Base-by-base conservation (phyloP, 2,888 invertebrate genomes). In the Scrobipalpa costella region DNA sequence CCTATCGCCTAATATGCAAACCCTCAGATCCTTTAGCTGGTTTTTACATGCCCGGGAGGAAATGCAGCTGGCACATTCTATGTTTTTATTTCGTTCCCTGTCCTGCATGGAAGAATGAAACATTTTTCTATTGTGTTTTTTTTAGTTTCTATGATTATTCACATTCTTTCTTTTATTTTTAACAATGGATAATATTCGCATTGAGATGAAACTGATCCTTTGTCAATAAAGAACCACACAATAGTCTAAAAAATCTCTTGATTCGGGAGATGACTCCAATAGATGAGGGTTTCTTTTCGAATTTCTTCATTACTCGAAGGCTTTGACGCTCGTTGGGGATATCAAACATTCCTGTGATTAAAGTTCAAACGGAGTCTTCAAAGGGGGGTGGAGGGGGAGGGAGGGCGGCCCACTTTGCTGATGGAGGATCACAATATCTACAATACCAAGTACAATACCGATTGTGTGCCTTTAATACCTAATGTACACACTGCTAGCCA, bases 351-450 rank as follows among this genome's bases (percentile, higher is more conserved):
- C 21, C 19, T 47, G 49, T 49, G 67, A 64, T 57, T 63, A 44
- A 60, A 66, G 59, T 19, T 63, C 64, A 58, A 66, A 65, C 63
- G 47, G 57, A 61, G 60, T 49, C 62, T 59, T 11, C 15, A n/a
- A 17, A n/a, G 57, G 57, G 60, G 61, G 62, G 36, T 1, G 11
- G 36, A 17, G 57, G 38, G 57, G 38, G 19, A 19, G 15, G 19
- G 9, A 11, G 13, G 57, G 21, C 11, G 9, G 13, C 57, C 57
- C 57, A 38, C 57, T 65, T 63, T 61, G 57, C 64, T 62, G 67
- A 66, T 61, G 66, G 67, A 63, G 63, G 57, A 36, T 40, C 61
- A 64, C 62, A 67, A 68, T 65, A 64, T 49, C 60, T 62, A 64
- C 62, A 67, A 68, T 64, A 52, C 60, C 63, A 57, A 36, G 11